Conservation (phyloP, 2,888 invertebrate species). For the Antheraea yamamai region DNA sequence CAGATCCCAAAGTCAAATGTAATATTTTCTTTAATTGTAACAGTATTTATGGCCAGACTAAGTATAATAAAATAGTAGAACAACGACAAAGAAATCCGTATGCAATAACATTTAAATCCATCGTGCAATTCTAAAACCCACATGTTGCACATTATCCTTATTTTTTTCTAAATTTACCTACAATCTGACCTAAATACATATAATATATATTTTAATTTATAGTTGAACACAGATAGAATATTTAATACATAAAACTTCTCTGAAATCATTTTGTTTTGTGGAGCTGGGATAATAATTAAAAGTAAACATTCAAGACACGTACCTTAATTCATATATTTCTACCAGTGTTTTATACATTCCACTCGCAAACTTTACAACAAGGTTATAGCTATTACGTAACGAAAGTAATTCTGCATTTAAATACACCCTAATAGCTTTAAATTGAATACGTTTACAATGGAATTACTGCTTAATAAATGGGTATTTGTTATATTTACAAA, state of each 20-base stretch:
- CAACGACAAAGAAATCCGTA: neutral
- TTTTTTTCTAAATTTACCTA: neutral
- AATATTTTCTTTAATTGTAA: no score
- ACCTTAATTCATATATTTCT: neutral
- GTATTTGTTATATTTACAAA: conserved; percentile 45
- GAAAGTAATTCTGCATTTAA: conserved; percentile 40
- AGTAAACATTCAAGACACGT: conserved; percentile 6
- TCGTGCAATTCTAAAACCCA: neutral
- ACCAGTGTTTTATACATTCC: neutral
- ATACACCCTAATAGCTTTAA: conserved; percentile 42
- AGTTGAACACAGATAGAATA: neutral
- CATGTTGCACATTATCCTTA: neutral
- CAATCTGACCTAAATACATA: neutral
- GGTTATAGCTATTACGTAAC: conserved; percentile 20
- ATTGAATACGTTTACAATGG: conserved; percentile 37
- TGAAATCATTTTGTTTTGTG: neutral
- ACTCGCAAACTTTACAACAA: conserved; percentile 3
- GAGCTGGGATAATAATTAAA: neutral
- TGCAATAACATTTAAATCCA: neutral
- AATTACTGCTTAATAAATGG: conserved; percentile 37
- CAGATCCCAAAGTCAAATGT: no score
- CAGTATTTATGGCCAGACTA: no score
- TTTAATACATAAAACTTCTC: neutral
- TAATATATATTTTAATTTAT: neutral
- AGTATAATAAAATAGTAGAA: neutral